A percentile compares a stretch with the other conserved stretches of the same genome.
phyloP scores from a whole-genome alignment of 2,888 invertebrate genomes.

The Sphaeridia pumilis region DNA sequence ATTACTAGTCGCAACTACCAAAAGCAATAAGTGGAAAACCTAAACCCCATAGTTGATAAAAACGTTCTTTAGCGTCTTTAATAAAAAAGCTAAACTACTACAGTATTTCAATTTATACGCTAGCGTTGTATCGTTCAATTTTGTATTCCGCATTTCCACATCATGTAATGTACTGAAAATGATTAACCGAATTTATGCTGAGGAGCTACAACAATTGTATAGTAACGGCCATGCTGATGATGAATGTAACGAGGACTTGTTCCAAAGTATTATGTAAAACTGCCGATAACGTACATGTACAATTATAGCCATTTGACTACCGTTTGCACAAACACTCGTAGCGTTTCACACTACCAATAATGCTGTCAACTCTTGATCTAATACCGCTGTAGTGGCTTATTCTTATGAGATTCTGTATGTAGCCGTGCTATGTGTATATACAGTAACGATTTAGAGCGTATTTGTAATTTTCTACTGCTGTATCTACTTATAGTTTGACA shows the following conservation, averaged over 20 bases:
- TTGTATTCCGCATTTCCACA: not conserved
- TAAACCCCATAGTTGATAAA: not conserved
- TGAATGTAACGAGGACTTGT: not conserved
- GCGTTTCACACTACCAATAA: no score
- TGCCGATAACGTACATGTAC: no score
- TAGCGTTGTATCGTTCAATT: not conserved
- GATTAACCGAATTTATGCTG: not conserved
- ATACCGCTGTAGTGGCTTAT: no score
- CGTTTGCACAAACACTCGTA: no score
- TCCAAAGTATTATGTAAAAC: not conserved
- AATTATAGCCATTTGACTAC: no score
- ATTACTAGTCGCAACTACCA: no score
- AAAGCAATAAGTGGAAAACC: constrained; percentile 3
- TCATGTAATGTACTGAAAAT: not conserved
- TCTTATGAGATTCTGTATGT: no score
- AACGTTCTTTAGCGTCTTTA: not conserved
- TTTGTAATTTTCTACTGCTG: no score
- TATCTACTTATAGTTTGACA: no score
- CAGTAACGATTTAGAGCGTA: no score
- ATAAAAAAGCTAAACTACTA: not conserved
- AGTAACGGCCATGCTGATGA: not conserved
- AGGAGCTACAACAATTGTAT: not conserved
- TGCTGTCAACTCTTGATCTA: no score
- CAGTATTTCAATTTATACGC: not conserved
- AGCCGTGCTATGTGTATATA: no score